Base-by-base conservation (phyloP, 2,888 invertebrate species). In the Gisinianus flammeolus region DNA sequence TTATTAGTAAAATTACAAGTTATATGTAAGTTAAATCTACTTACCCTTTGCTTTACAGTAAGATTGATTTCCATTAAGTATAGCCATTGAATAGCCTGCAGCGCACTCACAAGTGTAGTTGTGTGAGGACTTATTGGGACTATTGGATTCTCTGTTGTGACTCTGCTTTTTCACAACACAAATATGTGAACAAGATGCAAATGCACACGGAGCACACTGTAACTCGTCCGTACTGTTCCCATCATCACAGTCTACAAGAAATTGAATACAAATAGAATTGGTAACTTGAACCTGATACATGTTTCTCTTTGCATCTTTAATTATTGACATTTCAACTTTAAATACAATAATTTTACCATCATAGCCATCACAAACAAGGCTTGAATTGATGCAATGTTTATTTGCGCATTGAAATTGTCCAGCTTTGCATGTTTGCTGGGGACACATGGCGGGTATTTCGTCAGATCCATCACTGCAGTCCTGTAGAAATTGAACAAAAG, bases 181-280 rank as follows among this genome's bases (percentile, higher is more conserved):
- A 75, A 92, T 88, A 87, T 95, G 95, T 26, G 94, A 91, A 86
- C 95, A 95, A 3, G 91, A 89, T 68, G 91, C 91, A 90, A 93
- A 93, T 75, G 89, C 88, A 86, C 93, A 93, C 71, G 86, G 86
- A 64, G 85, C 84, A 85, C 86, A 88, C 85, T 87, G 88, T 85
- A 85, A 86, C 86, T 82, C 90, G 83, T 88, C 88, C 44, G 86
- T 85, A 78, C 85, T 85, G 80, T 80, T n/a, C n/a, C n/a, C n/a
- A n/a, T n/a, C 79, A 22, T 33, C 72, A 30, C 10, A 70, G n/a
- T 28, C n/a, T 19, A 58, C 1, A 19, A 30, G n/a, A n/a, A n/a
- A 67, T 67, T 31, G 8, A n/a, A 28, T 6, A 58, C 6, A 12
- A n/a, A n/a, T 62, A n/a, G 22, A 6, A 62, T 62, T 58, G 58